Evolutionary conservation across 2,113 vertebrate species (phyloP), one percentile per base, ranked within the genome.

Genomic region (Mugil cephalus): DNA sequence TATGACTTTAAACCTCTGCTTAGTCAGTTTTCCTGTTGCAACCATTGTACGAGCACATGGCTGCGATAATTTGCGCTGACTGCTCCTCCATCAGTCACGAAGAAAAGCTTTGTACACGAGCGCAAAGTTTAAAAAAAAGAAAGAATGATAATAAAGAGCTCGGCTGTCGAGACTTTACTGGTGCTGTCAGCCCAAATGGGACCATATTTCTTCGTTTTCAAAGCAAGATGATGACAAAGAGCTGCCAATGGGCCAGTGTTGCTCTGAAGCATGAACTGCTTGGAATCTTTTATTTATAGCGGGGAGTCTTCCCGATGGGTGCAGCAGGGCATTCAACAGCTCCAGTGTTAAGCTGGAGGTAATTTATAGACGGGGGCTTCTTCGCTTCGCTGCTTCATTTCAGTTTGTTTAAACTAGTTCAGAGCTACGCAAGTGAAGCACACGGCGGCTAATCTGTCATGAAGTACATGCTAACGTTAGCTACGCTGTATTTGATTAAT

Each of bases 271-370:
- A 78, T 68, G 73, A 83, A 75, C 74, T 48, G 56, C 82, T 80
- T 80, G 65, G 69, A 82, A 82, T 75, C 77, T 78, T 85, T 78
- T 90, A 89, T 89, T 91, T 84, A 87, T 85, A 84, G 80, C 81
- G 51, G 46, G 9, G 71, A 77, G 53, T 69, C 60, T 62, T 82
- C 69, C 60, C 46, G 10, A 80, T 73, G 69, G 80, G 69, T 52
- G 78, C 78, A 80, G 79, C 69, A 17, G 77, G 19, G 54, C 79
- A 54, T 76, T 80, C 8, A 24, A 84, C 77, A 84, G 82, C 69
- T 87, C 76, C 48, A 83, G 71, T 70, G 60, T 64, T 60, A 75
- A 9, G 46, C 56, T 54, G 38, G 55, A 53, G 30, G 59, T 80
- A 62, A 86, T 89, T 88, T 87, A 67, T 71, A 82, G 69, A 77